Evolutionary conservation across 2,797 vertebrate species (phyloP), one percentile per base, ranked within the genome.

Genomic region (Thamnophis elegans): DNA sequence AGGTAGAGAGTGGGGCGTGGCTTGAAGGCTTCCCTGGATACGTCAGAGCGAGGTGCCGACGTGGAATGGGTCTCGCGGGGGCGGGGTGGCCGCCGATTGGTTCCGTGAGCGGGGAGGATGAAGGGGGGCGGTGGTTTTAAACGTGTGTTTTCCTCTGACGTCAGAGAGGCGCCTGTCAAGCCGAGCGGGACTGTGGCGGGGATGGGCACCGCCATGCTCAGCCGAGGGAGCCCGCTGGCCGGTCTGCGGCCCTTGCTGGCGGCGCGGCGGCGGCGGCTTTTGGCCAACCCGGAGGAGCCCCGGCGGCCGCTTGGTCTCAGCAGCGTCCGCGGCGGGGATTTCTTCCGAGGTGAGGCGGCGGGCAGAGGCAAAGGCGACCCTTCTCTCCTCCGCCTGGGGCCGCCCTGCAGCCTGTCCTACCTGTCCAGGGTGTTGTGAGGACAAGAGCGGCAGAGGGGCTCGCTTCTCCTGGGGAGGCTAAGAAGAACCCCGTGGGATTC

Each of bases 311-410:
- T 96, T 91, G 89, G 96, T 87, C 94, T 96, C 94, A 95, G 96
- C 88, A 92, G 94, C 89, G 94, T 60, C 95, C 97, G 95, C 97
- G 95, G 97, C 97, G 95, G 97, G 94, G 96, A 96, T 94, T 96
- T 98, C 97, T 97, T 98, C 96, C 97, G 95, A 93, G 93, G 92
- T 95, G 93, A 85, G 58, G 5, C 36, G 22, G 20, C 58, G 42
- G 54, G 26, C 14, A 28, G 90, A 9, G n/a, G 4, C 25, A 26
- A 9, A 1, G 68, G 10, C n/a, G 25, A 12, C 42, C 4, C 36
- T 25, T 28, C 12, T 2, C 36, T 18, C 8, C 36, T 18, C 13
- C 6, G 18, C 22, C 28, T n/a, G 62, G 62, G 28, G 28, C 28
- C 62, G 62, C 28, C 62, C 65, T 73, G 68, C n/a, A 6, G n/a